Base-by-base conservation (phyloP, 37 sponge, comb jelly and placozoan species). In the Ianthella basta region DNA sequence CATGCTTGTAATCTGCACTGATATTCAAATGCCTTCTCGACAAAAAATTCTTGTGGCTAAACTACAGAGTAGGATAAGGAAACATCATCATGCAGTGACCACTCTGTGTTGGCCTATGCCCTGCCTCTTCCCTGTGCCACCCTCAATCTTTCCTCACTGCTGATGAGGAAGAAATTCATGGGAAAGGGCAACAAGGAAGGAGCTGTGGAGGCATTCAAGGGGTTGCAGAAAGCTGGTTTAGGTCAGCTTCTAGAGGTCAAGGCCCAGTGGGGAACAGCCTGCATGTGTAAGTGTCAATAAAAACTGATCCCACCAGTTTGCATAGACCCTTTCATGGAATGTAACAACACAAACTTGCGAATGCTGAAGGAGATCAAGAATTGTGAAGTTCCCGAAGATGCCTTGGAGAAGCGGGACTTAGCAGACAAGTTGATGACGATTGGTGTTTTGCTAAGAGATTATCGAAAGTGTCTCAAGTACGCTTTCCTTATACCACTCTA, bases 11-110 rank as follows among this genome's bases (percentile, higher is more conserved):
- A 3, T 44, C 50, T 44, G 8, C n/a, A n/a, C n/a, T n/a, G n/a
- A n/a, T n/a, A 44, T 44, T 44, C 50, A 44, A 44, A 44, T 8
- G 8, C 0, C 69, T 91, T 18, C 18, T 40, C 24, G 95, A 94
- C 59, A 92, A 92, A 72, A 90, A 92, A 24, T 44, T 3, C 50
- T 44, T 44, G 50, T 8, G 50, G 0, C 57, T 94, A 63, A 92
- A 94, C 82, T 91, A 3, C 50, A 44, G 50, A 44, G 50, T 10
- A 44, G 8, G 50, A 8, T 44, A 44, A 44, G 8, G 50, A 44
- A 44, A 44, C 50, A 44, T 8, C 50, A 44, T 8, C 50, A 44
- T 10, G 27, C 64, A 61, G 29, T n/a, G 64, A 61, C 29, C 64
- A 61, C 2, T 61, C 64, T 29, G 64, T 61, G 29, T 4, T 27